A percentile compares a stretch with the other conserved stretches of the same genome.
phyloP scores from a whole-genome alignment of 2,113 vertebrate genomes.

The Triplophysa siluroides region DNA sequence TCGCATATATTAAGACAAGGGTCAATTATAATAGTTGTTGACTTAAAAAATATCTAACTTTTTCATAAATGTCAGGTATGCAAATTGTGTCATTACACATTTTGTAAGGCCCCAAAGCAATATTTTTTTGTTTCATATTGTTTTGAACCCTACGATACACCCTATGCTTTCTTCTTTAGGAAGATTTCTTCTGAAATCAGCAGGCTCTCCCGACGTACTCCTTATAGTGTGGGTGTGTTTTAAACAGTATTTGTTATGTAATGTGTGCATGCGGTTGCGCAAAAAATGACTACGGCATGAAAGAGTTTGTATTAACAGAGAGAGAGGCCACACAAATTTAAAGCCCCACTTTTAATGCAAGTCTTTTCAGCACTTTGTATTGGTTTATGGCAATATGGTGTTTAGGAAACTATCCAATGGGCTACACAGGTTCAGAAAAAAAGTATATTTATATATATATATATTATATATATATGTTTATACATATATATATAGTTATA shows the following conservation, averaged over 20 bases:
- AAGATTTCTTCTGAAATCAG: no score
- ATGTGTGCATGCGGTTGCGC: background rate
- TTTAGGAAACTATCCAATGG: constrained; percentile 74
- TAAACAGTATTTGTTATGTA: background rate
- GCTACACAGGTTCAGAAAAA: constrained; percentile 94
- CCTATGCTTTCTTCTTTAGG: no score
- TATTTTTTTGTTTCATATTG: background rate
- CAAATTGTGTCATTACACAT: no score
- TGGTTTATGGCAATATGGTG: constrained; percentile 68
- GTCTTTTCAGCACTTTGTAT: constrained; percentile 69
- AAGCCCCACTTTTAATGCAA: constrained; percentile 55
- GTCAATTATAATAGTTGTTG: background rate
- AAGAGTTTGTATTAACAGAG: constrained; percentile 54
- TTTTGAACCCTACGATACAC: background rate
- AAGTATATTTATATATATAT: constrained; percentile 77
- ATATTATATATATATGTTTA: constrained; percentile 71
- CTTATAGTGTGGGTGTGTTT: no score
- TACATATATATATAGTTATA: constrained; percentile 63
- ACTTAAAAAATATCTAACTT: background rate
- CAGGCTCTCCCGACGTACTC: no score
- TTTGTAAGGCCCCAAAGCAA: no score
- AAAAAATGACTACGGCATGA: constrained; percentile 16
- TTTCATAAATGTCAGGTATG: background rate
- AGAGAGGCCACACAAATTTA: constrained; percentile 48
- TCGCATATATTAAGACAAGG: background rate